Base-by-base conservation (phyloP, 1,140 invertebrate species). In the Anadara kagoshimensis region DNA sequence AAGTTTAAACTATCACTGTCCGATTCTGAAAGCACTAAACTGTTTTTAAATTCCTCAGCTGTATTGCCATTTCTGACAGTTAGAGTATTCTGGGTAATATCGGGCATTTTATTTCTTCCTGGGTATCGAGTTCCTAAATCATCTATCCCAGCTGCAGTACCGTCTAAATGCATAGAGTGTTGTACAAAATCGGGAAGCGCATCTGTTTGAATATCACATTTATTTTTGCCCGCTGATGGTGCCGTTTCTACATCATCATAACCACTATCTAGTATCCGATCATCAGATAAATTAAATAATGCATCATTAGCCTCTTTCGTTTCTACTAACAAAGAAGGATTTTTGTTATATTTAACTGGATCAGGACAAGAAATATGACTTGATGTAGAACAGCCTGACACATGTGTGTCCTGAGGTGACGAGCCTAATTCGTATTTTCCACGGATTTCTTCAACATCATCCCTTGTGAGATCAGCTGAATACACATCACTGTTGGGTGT, bases 361-460 rank as follows among this genome's bases (percentile, higher is more conserved):
- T 86, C 85, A 5, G 83, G 85, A 47, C 80, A 83, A 0, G 85
- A 86, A 2, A 79, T 62, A 20, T 73, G 79, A 67, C 83, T 83
- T 14, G 82, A 85, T 20, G 73, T 78, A 7, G 85, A 86, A 43
- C 78, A 77, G 51, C 82, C 81, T 8, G 84, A 85, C 29, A 36
- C 7, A 7, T 36, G 29, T 11, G 66, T 75, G 10, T 66, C 59
- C 36, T 43, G 51, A 44, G 59, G 56, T 12, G 73, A 63, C 12
- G 45, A 59, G 41, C 29, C 57, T 20, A 16, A 26, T 12, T n/a
- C 36, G 4, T 61, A 58, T 56, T 81, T 51, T 61, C 73, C 80
- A 24, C 76, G 78, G 41, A 82, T 73, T 69, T 76, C 73, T 49
- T 84, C 78, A 26, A 81, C 73, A 78, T 82, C 82, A 16, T 68